Conservation (phyloP, 1,140 invertebrate genomes). For the Cataglyphis hispanica region DNA sequence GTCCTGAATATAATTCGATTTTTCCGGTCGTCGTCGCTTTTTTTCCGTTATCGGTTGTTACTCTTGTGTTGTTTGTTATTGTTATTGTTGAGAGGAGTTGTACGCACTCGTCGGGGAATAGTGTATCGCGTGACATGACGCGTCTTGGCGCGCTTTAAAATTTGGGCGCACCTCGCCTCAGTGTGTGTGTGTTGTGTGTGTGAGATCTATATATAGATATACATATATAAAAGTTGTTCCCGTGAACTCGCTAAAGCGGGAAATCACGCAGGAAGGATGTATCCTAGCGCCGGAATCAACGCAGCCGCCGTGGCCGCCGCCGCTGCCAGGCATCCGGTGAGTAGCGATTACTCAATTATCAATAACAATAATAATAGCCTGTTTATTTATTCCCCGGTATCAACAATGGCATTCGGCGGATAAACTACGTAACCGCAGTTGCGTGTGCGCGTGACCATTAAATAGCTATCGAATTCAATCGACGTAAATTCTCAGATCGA, state of each 20-base stretch:
- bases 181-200: neutral
- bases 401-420: conserved; percentile 26
- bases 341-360: conserved; percentile 69
- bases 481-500: conserved; percentile 21
- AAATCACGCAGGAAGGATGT: conserved; percentile 84
- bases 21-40: neutral
- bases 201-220: neutral
- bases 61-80: conserved; percentile 55
- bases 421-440: conserved; percentile 40
- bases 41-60: conserved; percentile 42
- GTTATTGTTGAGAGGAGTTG: conserved; percentile 8
- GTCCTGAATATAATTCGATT: no score
- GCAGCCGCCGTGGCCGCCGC: conserved; percentile 88
- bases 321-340: conserved; percentile 88
- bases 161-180: neutral
- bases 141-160: conserved; percentile 16
- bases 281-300: conserved; percentile 89
- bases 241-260: conserved; percentile 9
- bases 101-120: no score
- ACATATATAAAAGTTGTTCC: neutral
- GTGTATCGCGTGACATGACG: conserved; percentile 63
- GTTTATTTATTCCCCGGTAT: conserved; percentile 11
- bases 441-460: conserved; percentile 32
- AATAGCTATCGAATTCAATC: conserved; percentile 38
- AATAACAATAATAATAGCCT: neutral